Evolutionary conservation across 2,113 vertebrate genomes (phyloP).

Genomic region (Brachyhypopomus gauderio): DNA sequence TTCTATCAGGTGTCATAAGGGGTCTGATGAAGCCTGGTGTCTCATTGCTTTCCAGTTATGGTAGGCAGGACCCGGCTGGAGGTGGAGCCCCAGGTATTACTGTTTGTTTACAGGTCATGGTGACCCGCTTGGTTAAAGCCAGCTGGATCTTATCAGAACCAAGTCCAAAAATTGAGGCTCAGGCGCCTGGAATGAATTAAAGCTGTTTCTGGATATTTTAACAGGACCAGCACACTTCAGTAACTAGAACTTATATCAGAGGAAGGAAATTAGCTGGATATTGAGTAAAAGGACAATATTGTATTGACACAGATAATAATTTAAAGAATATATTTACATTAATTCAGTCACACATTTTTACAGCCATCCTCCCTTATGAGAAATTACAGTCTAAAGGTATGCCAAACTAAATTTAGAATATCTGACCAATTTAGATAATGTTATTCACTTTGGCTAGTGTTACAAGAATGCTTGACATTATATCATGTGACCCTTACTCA

Average conservation of each 20-base stretch:
- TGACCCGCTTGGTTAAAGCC: not conserved
- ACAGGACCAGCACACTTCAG: not conserved
- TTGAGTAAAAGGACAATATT: not conserved
- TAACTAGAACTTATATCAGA: not conserved
- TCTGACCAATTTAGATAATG: too few species aligned
- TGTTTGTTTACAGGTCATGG: constrained; percentile 32
- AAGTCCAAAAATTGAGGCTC: not conserved
- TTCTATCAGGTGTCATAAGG: constrained; percentile 34
- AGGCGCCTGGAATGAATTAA: not conserved
- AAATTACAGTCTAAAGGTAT: too few species aligned
- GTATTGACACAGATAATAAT: not conserved
- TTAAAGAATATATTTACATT: not conserved
- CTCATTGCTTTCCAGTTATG: not conserved
- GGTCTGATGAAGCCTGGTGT: constrained; percentile 33
- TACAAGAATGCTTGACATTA: too few species aligned
- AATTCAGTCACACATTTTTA: too few species aligned
- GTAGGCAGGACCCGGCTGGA: not conserved
- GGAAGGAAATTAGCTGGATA: not conserved
- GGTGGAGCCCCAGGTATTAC: not conserved
- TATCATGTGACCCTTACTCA: constrained; percentile 67
- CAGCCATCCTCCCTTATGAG: too few species aligned
- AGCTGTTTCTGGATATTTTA: constrained; percentile 1
- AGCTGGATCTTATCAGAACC: constrained; percentile 15
- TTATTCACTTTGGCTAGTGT: too few species aligned
- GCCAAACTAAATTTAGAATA: too few species aligned